Evolutionary conservation across 2,113 vertebrate species (phyloP).

Genomic region (Oreotrochilus melanogaster): DNA sequence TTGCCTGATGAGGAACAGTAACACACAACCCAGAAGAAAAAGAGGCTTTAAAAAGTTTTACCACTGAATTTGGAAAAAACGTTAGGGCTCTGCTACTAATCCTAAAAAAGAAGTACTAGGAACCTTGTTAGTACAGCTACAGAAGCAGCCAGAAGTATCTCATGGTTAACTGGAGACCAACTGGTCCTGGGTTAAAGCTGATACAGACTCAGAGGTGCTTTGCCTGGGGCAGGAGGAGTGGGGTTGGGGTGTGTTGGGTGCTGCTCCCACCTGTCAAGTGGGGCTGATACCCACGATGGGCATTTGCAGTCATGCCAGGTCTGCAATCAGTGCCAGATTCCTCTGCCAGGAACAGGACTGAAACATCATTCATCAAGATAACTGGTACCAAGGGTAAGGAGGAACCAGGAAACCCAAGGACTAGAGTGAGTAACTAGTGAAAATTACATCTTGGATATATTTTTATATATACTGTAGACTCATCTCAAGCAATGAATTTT

Average conservation of each 20-base stretch:
- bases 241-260: not conserved
- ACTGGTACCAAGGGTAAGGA: not conserved
- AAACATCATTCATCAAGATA: not conserved
- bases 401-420: not conserved
- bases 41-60: not conserved
- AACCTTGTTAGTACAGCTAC: not conserved
- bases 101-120: not conserved
- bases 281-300: accelerated
- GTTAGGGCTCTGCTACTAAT: not conserved
- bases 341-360: not conserved
- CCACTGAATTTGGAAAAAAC: not conserved
- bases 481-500: not conserved
- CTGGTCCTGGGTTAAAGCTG: not conserved
- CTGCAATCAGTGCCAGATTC: not conserved
- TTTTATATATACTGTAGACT: not conserved
- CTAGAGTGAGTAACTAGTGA: not conserved
- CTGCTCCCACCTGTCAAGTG: not conserved
- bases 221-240: not conserved
- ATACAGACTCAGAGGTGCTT: accelerated
- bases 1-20: not conserved
- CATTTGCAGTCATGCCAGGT: not conserved
- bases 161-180: not conserved
- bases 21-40: not conserved
- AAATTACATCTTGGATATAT: not conserved
- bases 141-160: not conserved